phyloP scores from a whole-genome alignment of 2,888 invertebrate genomes.

The Boloria selene region DNA sequence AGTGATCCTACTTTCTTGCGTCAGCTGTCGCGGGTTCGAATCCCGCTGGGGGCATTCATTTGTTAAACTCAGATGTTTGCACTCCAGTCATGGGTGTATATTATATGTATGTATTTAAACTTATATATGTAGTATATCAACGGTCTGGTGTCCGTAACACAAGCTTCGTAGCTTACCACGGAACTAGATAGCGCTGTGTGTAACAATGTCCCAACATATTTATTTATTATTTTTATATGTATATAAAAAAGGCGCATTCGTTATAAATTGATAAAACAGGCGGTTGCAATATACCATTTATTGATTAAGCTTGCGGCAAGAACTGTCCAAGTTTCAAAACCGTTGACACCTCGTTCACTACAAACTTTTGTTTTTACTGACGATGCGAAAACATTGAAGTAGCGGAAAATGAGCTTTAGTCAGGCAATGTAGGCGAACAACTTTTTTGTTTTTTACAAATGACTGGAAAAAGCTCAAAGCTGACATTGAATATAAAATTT shows the following conservation, averaged over 20 bases:
- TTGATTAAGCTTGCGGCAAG: conserved; percentile 29
- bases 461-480: background rate
- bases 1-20: too few species aligned
- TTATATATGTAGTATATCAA: too few species aligned
- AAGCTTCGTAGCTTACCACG: too few species aligned
- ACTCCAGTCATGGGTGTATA: too few species aligned
- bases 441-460: conserved; percentile 1
- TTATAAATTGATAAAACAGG: conserved; percentile 6
- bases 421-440: conserved; percentile 2
- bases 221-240: background rate
- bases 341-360: conserved; percentile 29
- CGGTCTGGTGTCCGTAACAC: too few species aligned
- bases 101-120: too few species aligned
- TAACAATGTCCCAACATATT: too few species aligned
- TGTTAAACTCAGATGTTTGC: too few species aligned
- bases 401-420: conserved; percentile 23
- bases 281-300: conserved; percentile 27
- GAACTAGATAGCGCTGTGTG: too few species aligned
- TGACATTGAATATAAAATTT: background rate
- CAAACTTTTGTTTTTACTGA: conserved; percentile 33
- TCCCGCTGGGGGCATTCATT: too few species aligned
- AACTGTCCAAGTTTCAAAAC: conserved; percentile 37
- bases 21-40: too few species aligned
- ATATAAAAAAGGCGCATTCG: background rate
- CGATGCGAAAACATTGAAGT: conserved; percentile 22